Conservation (phyloP, 1,140 invertebrate species). For the Danaus plexippus region DNA sequence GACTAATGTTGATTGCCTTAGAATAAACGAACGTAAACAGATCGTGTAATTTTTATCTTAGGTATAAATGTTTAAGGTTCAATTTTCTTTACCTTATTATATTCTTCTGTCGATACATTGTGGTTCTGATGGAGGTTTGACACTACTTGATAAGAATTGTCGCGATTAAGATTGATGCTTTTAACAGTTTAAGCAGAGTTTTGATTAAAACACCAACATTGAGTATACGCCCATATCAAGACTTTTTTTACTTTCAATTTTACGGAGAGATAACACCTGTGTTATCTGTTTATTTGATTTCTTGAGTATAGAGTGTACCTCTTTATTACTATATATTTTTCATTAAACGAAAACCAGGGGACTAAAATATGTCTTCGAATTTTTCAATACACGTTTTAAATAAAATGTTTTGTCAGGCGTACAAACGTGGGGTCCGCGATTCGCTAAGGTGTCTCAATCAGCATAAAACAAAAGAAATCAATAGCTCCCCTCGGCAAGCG, state of each 20-base stretch:
- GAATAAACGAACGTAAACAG: slow-evolving; percentile 1
- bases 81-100: slow-evolving; percentile 10
- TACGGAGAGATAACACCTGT: too few species aligned
- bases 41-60: too few species aligned
- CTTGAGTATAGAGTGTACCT: too few species aligned
- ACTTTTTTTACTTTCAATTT: too few species aligned
- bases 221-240: too few species aligned
- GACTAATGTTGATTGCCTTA: slow-evolving; percentile 59
- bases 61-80: slow-evolving; percentile 5
- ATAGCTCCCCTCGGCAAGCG: slow-evolving; percentile 55
- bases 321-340: too few species aligned
- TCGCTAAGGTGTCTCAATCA: slow-evolving; percentile 70
- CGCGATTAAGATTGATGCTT: slow-evolving; percentile 21
- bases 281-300: too few species aligned
- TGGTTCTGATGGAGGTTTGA: slow-evolving; percentile 16
- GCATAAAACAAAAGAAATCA: slow-evolving; percentile 73
- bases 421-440: slow-evolving; percentile 44
- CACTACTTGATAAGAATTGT: slow-evolving; percentile 21
- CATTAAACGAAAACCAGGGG: too few species aligned
- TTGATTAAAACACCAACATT: too few species aligned
- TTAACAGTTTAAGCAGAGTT: slow-evolving; percentile 4
- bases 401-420: slow-evolving; percentile 65
- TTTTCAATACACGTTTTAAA: slow-evolving; percentile 36
- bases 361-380: slow-evolving; percentile 8
- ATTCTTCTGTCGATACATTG: slow-evolving; percentile 17